phyloP scores from a whole-genome alignment of 2,113 vertebrate genomes.

The Mastomys natalensis region DNA sequence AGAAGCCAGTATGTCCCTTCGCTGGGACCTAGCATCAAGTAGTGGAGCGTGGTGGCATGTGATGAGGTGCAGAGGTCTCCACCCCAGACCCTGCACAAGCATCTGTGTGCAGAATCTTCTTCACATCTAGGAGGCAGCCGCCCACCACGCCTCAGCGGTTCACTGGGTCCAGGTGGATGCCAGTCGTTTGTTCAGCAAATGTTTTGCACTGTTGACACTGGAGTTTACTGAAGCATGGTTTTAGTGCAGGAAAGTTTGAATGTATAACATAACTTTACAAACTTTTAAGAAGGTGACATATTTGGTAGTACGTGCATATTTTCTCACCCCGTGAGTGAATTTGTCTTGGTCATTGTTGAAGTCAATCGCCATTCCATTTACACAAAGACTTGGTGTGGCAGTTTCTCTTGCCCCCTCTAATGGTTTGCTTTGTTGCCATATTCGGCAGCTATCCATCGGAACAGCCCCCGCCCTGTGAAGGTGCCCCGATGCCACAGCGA shows the following conservation, averaged over 20 bases:
- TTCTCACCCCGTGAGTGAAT: not conserved
- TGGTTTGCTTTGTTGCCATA: conserved; percentile 42
- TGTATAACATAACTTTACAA: not conserved
- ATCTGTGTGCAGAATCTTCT: not conserved
- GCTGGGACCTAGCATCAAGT: not conserved
- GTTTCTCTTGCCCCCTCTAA: not conserved
- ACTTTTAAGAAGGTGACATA: not conserved
- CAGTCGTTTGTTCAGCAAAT: not conserved
- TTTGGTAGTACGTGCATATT: not conserved
- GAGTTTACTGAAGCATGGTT: not conserved
- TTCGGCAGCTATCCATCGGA: conserved; percentile 92
- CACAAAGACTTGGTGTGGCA: not conserved
- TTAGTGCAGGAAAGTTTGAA: not conserved
- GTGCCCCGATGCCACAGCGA: conserved; percentile 98
- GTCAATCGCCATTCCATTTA: not conserved
- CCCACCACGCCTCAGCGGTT: not conserved
- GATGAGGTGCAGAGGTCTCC: not conserved
- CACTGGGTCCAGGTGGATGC: too few species aligned
- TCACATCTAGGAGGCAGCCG: too few species aligned
- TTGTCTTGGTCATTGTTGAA: conserved; percentile 37
- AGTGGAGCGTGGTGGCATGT: not conserved
- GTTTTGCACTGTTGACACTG: not conserved
- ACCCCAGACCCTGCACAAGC: not conserved
- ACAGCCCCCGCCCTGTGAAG: conserved; percentile 97
- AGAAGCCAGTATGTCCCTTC: not conserved